These are phyloP conservation scores for Dione vanillae DNA, from an alignment of 2,888 invertebrate genomes.

Conservation along the genomic window DNA sequence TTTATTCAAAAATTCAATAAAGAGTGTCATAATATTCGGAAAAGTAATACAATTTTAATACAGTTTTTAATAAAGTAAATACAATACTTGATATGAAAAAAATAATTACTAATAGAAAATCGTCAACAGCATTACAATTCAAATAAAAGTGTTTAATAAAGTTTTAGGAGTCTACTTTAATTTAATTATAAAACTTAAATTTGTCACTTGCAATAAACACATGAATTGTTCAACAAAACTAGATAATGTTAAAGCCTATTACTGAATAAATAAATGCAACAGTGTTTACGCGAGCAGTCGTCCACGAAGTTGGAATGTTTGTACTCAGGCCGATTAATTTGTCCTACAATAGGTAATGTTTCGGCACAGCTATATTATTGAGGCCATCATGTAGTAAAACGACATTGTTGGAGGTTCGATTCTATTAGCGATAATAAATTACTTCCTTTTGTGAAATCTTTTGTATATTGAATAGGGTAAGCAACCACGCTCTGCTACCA, in stretches of 20 bases:
- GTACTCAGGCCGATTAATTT: slow-evolving; percentile 2
- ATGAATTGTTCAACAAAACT: slow-evolving; percentile 1
- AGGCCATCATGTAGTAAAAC: neutral
- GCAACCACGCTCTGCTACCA: too few relatives aligned
- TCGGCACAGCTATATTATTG: neutral
- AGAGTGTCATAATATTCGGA: too few relatives aligned
- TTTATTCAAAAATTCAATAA: too few relatives aligned
- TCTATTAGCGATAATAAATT: neutral
- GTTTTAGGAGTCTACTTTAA: neutral
- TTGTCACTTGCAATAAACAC: neutral
- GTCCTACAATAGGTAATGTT: slow-evolving; percentile 15
- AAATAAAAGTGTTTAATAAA: too few relatives aligned
- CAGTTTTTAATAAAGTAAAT: too few relatives aligned
- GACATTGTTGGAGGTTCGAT: neutral
- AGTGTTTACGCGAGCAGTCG: slow-evolving; percentile 26
- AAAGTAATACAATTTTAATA: too few relatives aligned
- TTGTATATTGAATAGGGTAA: too few relatives aligned
- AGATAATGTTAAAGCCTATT: slow-evolving; percentile 26
- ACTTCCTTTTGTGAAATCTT: neutral
- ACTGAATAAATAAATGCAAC: slow-evolving; percentile 19
- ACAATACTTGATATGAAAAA: too few relatives aligned
- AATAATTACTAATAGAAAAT: too few relatives aligned
- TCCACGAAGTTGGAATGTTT: slow-evolving; percentile 16
- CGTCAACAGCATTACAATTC: too few relatives aligned
- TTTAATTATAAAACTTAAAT: neutral